Conservation (phyloP, 1,140 invertebrate species). For the Diuraphis noxia region DNA sequence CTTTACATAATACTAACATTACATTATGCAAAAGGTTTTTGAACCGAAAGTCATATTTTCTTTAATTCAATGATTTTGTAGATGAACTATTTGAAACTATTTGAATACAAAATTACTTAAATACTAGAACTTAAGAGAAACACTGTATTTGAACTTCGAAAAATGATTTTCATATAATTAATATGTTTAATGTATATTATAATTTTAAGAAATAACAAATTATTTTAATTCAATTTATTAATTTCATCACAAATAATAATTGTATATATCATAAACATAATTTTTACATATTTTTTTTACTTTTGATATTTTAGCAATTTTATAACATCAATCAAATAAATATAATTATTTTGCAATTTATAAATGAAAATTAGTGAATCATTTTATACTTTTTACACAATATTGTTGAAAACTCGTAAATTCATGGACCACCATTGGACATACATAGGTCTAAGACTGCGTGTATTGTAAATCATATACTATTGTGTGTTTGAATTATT, state of each 20-base stretch:
- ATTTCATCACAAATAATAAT: background rate
- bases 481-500: too few species aligned
- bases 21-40: background rate
- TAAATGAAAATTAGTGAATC: background rate
- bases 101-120: background rate
- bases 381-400: background rate
- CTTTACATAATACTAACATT: conserved; percentile 34
- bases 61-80: background rate
- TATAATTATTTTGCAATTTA: background rate
- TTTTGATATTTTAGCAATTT: background rate
- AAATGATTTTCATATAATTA: background rate
- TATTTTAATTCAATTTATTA: background rate
- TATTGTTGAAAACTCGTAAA: too few species aligned
- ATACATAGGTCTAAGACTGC: too few species aligned
- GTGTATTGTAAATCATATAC: too few species aligned
- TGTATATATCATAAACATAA: background rate
- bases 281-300: background rate
- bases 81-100: background rate
- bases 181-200: too few species aligned
- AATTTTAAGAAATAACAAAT: background rate
- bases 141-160: background rate
- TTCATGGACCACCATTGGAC: too few species aligned
- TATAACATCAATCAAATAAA: background rate
- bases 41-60: background rate
- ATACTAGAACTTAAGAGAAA: background rate